Conservation (phyloP, 2,888 invertebrate genomes). For the Hemaris fuciformis region DNA sequence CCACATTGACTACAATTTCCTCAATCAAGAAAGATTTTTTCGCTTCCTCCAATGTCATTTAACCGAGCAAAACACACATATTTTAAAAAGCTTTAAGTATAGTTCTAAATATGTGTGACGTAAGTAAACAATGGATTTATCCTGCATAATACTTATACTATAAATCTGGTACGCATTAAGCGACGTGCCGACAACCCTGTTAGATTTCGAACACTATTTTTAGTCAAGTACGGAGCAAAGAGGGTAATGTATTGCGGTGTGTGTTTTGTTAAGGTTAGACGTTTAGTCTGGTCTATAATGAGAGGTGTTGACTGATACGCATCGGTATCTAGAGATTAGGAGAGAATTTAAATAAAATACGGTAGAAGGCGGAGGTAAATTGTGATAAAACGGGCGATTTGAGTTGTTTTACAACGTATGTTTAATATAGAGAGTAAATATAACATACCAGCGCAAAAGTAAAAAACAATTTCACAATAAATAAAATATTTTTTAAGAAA, state of each 20-base stretch:
- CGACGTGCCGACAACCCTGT: neutral
- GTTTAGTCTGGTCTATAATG: conserved; percentile 27
- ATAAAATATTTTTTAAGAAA: no score
- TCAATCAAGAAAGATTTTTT: no score
- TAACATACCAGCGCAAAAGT: neutral
- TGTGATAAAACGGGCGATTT: neutral
- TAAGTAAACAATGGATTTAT: no score
- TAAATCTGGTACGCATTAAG: no score
- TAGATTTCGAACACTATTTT: conserved; percentile 23
- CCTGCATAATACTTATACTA: no score
- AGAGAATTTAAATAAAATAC: neutral
- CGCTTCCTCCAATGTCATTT: no score
- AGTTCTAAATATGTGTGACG: no score
- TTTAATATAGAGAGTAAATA: neutral
- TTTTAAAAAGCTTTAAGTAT: no score
- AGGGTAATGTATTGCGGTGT: conserved; percentile 28
- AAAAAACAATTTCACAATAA: no score
- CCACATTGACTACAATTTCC: no score
- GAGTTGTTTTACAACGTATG: neutral
- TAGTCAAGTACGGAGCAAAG: conserved; percentile 22
- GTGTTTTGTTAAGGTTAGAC: conserved; percentile 21
- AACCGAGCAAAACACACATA: no score
- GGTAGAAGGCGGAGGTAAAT: neutral
- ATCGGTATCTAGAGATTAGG: neutral
- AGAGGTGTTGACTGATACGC: neutral